These are phyloP conservation scores for Lampropteryx suffumata DNA, from an alignment of 2,888 invertebrate genomes.

Conservation along the genomic window DNA sequence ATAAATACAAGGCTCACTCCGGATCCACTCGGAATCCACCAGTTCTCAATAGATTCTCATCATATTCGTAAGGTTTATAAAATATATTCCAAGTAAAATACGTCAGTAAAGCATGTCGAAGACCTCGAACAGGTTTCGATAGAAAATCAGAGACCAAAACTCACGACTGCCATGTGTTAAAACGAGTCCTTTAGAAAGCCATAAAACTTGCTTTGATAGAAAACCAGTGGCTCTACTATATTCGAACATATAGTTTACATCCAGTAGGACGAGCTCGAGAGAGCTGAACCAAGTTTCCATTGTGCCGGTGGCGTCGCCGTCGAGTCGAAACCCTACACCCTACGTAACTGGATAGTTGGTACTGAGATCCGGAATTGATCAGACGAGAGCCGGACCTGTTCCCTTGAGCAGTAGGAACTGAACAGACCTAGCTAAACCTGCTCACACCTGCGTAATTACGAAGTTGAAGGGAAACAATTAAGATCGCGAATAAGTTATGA, in stretches of 20 bases:
- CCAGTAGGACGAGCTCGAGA: conserved; percentile 52
- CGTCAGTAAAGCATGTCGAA: too few species aligned
- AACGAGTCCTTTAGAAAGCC: conserved; percentile 15
- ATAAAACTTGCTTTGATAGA: conserved; percentile 13
- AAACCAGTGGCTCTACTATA: conserved; percentile 14
- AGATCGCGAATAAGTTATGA: conserved; percentile 13
- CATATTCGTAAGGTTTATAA: too few species aligned
- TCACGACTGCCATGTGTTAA: too few species aligned
- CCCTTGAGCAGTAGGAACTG: conserved; percentile 22
- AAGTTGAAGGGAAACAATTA: conserved; percentile 13
- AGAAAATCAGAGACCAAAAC: conserved; percentile 9
- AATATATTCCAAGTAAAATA: too few species aligned
- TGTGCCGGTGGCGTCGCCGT: conserved; percentile 48
- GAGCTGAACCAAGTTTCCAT: conserved; percentile 44
- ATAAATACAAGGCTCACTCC: conserved; percentile 10
- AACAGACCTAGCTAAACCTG: conserved; percentile 41
- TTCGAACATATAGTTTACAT: conserved; percentile 52
- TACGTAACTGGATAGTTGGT: conserved; percentile 56
- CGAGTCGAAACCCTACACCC: conserved; percentile 66
- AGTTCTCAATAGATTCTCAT: conserved; percentile 4
- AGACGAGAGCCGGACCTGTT: conserved; percentile 46
- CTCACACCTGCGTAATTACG: conserved; percentile 44
- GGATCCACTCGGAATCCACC: conserved; percentile 8
- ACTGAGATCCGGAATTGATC: conserved; percentile 55
- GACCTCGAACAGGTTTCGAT: neutral